A percentile compares a stretch with the other conserved stretches of the same genome.
Conservation (phyloP, 1,140 invertebrate genomes). For the Pinna nobilis region DNA sequence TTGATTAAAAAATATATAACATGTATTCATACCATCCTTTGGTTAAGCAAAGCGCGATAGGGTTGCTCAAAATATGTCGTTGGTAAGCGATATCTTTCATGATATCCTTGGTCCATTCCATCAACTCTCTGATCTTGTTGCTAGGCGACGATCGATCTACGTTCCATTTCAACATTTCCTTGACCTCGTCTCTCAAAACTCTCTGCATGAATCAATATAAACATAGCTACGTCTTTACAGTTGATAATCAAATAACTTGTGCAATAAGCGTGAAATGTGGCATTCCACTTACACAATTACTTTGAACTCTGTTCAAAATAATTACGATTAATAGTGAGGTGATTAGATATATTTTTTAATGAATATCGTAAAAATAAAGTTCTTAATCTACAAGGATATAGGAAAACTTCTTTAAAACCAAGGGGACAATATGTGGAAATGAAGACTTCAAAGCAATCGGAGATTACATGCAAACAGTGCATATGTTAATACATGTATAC, state of each 20-base stretch:
- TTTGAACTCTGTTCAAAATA: too few species aligned
- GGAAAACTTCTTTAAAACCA: too few species aligned
- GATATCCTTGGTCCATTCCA: conserved; percentile 74
- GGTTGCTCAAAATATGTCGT: conserved; percentile 68
- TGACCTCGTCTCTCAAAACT: conserved; percentile 73
- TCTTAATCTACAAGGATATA: too few species aligned
- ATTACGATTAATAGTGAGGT: too few species aligned
- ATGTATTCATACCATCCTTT: conserved; percentile 64
- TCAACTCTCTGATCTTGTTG: conserved; percentile 74
- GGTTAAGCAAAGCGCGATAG: conserved; percentile 66
- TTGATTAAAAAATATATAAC: too few species aligned
- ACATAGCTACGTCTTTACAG: background rate
- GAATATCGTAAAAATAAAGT: too few species aligned
- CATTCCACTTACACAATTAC: too few species aligned
- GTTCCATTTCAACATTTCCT: conserved; percentile 74
- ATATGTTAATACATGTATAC: too few species aligned
- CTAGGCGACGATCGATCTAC: conserved; percentile 74
- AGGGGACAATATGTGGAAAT: background rate
- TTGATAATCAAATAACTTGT: too few species aligned
- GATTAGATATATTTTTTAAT: too few species aligned
- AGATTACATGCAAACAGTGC: background rate
- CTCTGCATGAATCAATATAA: conserved; percentile 53
- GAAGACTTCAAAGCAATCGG: background rate
- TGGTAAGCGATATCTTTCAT: conserved; percentile 75
- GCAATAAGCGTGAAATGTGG: too few species aligned